A percentile compares a stretch with the other conserved stretches of the same genome.
phyloP scores from a whole-genome alignment of 2,888 invertebrate species.

The Epistrophe eligans region DNA sequence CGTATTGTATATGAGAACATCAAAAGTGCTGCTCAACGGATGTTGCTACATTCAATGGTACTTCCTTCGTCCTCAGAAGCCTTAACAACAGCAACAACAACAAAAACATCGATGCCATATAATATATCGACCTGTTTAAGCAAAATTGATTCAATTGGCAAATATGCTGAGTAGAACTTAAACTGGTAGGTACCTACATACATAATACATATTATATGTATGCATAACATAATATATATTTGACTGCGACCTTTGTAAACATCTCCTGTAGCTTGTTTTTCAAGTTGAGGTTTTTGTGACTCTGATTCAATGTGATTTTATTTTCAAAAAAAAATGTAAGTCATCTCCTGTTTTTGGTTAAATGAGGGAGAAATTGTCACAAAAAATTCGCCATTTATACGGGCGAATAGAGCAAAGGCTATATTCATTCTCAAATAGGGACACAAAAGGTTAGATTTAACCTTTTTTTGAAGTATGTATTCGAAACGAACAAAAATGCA shows the following conservation, averaged over 20 bases:
- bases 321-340: conserved; percentile 12
- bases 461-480: not conserved
- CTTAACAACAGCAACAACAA: conserved; percentile 2
- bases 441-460: conserved; percentile 8
- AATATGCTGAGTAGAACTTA: conserved; percentile 63
- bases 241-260: conserved; percentile 66
- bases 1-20: conserved; percentile 41
- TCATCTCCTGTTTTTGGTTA: not conserved
- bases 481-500: conserved; percentile 4
- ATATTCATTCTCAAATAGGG: not conserved
- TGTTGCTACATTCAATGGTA: conserved; percentile 29
- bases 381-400: not conserved
- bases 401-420: conserved; percentile 7
- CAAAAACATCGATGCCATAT: conserved; percentile 22
- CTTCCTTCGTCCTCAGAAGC: not conserved
- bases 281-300: conserved; percentile 49
- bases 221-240: conserved; percentile 38
- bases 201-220: no score
- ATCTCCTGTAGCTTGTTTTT: conserved; percentile 63
- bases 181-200: not conserved
- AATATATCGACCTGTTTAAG: conserved; percentile 35
- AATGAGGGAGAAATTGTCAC: conserved; percentile 15
- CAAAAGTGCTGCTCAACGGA: conserved; percentile 53
- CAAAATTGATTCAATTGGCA: conserved; percentile 50
- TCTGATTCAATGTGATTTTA: conserved; percentile 50